A percentile compares a stretch with the other conserved stretches of the same genome.
Evolutionary conservation across 2,113 vertebrate genomes (phyloP).

Genomic region (Sylvia atricapilla): DNA sequence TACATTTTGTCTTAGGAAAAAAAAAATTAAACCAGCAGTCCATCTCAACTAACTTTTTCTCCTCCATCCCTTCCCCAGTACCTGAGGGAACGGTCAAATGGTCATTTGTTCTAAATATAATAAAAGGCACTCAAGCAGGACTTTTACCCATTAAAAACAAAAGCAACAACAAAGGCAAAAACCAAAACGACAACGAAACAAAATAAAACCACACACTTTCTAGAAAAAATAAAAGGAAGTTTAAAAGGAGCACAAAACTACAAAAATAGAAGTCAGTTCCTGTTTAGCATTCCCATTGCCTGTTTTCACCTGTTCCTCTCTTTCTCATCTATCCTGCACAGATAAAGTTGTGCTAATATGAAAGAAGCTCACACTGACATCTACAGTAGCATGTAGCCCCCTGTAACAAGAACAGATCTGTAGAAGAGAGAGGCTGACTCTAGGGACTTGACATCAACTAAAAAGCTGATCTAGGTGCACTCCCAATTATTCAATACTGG

Average conservation of each 20-base stretch:
- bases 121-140: background rate
- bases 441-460: background rate
- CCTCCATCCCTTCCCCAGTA: background rate
- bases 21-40: background rate
- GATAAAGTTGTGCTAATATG: background rate
- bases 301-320: background rate
- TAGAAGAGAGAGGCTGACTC: background rate
- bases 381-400: background rate
- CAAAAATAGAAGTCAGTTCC: background rate
- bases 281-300: background rate
- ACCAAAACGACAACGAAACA: background rate
- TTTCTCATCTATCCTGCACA: background rate
- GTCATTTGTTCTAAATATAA: background rate
- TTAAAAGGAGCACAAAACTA: background rate
- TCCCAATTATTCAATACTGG: background rate
- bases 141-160: background rate
- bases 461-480: background rate
- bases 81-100: background rate
- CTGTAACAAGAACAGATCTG: background rate
- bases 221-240: background rate
- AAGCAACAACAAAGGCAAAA: background rate
- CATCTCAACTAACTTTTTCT: background rate
- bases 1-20: conserved; percentile 40
- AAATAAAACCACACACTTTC: background rate
- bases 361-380: background rate